A percentile compares a stretch with the other conserved stretches of the same genome.
Evolutionary conservation across 2,888 invertebrate species (phyloP).

Genomic region (Yponomeuta malinellus): DNA sequence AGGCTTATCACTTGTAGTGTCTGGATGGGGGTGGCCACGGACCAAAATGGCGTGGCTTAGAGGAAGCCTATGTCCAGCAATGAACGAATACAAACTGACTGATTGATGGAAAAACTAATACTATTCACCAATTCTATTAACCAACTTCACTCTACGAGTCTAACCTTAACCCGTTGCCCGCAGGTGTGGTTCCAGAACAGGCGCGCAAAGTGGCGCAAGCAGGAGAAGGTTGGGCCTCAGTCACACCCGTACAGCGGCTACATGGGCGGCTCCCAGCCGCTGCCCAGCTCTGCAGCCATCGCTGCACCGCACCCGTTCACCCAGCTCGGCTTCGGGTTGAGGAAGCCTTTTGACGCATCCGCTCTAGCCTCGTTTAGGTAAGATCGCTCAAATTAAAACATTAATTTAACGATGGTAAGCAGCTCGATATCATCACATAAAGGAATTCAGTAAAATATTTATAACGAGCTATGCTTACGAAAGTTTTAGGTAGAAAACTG

Average conservation of each 20-base stretch:
- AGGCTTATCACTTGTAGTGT: too few relatives aligned
- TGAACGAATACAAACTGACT: too few relatives aligned
- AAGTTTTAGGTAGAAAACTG: background rate
- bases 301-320: conserved; percentile 84
- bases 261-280: conserved; percentile 78
- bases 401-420: too few relatives aligned
- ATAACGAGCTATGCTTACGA: background rate
- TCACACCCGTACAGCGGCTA: conserved; percentile 93
- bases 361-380: conserved; percentile 83
- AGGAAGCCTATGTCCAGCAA: too few relatives aligned
- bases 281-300: conserved; percentile 80
- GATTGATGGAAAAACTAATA: too few relatives aligned
- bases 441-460: too few relatives aligned
- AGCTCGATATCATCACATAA: too few relatives aligned
- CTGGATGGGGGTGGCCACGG: too few relatives aligned
- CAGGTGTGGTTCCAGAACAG: conserved; percentile 97
- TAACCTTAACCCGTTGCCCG: background rate
- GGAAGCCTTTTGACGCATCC: conserved; percentile 83
- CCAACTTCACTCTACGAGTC: background rate
- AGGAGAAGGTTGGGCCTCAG: conserved; percentile 94
- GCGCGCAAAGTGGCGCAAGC: conserved; percentile 94
- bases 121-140: too few relatives aligned
- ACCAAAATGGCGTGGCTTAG: too few relatives aligned
- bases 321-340: conserved; percentile 83
- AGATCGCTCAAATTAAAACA: conserved; percentile 16